Percentiles rank a stretch among this genome's conserved stretches.
Evolutionary conservation across 2,113 vertebrate genomes (phyloP).

Genomic region (Oreochromis tanganicae): DNA sequence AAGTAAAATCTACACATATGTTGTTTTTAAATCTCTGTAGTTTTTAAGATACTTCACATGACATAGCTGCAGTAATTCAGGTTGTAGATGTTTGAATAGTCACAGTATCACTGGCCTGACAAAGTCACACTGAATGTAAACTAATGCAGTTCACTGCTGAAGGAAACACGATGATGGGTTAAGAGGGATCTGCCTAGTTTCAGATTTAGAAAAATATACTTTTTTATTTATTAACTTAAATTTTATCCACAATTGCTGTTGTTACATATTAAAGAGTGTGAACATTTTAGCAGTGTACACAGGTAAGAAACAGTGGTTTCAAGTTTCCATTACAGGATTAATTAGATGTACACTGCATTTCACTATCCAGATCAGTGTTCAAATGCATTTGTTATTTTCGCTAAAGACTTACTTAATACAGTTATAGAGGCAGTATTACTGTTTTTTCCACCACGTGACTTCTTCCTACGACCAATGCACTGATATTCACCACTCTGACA

Average conservation of each 20-base stretch:
- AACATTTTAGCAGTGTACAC: background rate
- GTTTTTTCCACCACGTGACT: background rate
- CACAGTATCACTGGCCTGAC: too few relatives aligned
- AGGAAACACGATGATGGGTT: too few relatives aligned
- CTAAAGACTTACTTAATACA: background rate
- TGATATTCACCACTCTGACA: background rate
- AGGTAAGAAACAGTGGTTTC: background rate
- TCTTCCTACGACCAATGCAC: background rate
- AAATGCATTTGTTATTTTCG: background rate
- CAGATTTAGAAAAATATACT: too few relatives aligned
- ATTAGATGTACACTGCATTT: background rate
- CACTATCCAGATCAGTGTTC: background rate
- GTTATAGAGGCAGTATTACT: background rate
- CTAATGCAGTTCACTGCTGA: too few relatives aligned
- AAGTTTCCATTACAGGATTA: background rate
- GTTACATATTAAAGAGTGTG: background rate
- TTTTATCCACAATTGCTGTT: background rate
- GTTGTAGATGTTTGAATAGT: too few relatives aligned
- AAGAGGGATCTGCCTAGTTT: too few relatives aligned
- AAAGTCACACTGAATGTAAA: too few relatives aligned
- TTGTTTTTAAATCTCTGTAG: too few relatives aligned
- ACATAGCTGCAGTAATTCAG: too few relatives aligned
- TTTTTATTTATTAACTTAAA: too few relatives aligned
- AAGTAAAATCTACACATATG: too few relatives aligned
- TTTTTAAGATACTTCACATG: too few relatives aligned